Base-by-base conservation (phyloP, 2,797 vertebrate genomes). In the Hybognathus amarus region DNA sequence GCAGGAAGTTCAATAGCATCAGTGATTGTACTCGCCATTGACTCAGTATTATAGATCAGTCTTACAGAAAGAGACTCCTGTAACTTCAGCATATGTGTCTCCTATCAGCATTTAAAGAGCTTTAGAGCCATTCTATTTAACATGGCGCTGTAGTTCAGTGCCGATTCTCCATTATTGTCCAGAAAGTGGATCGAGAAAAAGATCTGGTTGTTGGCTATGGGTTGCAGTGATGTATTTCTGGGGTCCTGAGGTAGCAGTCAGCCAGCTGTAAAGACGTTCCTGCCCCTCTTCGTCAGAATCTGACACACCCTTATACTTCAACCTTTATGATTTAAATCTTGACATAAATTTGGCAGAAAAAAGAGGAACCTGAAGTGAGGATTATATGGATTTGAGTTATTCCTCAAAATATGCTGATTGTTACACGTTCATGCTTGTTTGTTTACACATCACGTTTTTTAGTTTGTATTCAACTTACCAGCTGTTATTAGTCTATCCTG, bases 251-350 rank as follows among this genome's bases (percentile, higher is more conserved):
- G 20, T 40, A 13, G 80, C 87, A 85, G 87, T 86, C 85, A 67
- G 36, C 77, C 87, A 88, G 87, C 87, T 88, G 80, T 80, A 45
- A 9, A 63, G 5, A 80, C 4, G 11, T 56, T n/a, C 63, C 59
- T 42, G 11, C 30, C 64, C 8, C 2, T 15, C 69, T 56, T 27
- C 24, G 50, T 59, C 75, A 18, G 56, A n/a, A 40, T 18, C 56
- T 2, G 74, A 24, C 5, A 52, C 3, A 18, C 1, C 24, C 5
- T 18, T 45, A 11, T 56, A 42, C 7, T 36, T 64, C 47, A 52
- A 83, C n/a, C 36, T 11, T 10, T 2, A 42, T 68, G 50, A 50
- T 76, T 24, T 30, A 11, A 45, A 22, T 75, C 22, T 50, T 17
- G 13, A 24, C 20, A 12, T 45, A 22, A 12, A 18, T 56, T 1